Evolutionary conservation across 2,888 invertebrate species (phyloP), one percentile per base, ranked within the genome.

Genomic region (Agonopterix subpropinquella): DNA sequence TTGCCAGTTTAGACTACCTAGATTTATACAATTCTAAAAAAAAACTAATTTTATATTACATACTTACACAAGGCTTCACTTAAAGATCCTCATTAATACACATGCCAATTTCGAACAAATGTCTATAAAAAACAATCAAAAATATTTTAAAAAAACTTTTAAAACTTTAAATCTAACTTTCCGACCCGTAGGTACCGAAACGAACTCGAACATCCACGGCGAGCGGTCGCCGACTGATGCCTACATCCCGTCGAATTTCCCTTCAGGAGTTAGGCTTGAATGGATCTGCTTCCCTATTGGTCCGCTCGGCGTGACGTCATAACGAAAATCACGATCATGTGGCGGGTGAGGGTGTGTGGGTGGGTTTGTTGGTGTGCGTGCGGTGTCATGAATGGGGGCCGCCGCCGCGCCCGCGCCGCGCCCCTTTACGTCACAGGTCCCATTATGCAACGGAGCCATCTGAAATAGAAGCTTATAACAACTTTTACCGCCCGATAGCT

Each of bases 251-350:
- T 82, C 87, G 85, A 90, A 89, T 80, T 85, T 81, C 83, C 85
- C 86, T 89, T 89, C 86, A 89, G 80, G 83, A 89, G 87, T 82
- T 84, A 78, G 82, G 82, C 84, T 87, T 93, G 93, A 93, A 93
- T 93, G 93, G 92, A 91, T 87, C 90, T 74, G 76, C 61, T 65
- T 68, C 63, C 73, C 69, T 80, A 93, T 93, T 93, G 93, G 93
- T 79, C 70, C 72, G 66, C 53, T 59, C 62, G 61, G 58, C 59
- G 91, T 93, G 93, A 93, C 93, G 93, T 93, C 93, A 93, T 90
- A 73, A 90, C 91, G 92, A 80, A 82, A 84, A 84, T 82, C 72
- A 72, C 73, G 71, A 76, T 92, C 91, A 92, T 92, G 90, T 90
- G 80, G 80, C 77, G 76, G 76, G 90, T 90, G 80, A 80, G 77